Percentiles rank a stretch among this genome's conserved stretches.
Conservation (phyloP, 2,797 vertebrate genomes). For the Muscicapa comitata region DNA sequence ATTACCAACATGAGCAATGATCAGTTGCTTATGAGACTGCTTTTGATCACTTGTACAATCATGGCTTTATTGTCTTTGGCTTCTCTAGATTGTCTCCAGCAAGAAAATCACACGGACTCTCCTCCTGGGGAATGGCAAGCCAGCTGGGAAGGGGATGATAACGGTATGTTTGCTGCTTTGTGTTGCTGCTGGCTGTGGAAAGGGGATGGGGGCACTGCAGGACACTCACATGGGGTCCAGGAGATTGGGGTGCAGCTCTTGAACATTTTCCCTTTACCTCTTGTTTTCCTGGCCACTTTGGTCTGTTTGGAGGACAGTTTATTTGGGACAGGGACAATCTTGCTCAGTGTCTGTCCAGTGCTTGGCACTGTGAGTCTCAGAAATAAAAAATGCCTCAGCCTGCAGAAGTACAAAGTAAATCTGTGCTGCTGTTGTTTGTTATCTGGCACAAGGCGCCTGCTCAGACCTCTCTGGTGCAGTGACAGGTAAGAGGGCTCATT, state of each 20-base stretch:
- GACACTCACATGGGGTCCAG: background rate
- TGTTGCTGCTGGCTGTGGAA: accelerated
- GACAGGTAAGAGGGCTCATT: slow-evolving; percentile 48
- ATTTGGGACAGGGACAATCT: background rate
- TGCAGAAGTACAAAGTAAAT: background rate
- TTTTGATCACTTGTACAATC: background rate
- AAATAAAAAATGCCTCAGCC: background rate
- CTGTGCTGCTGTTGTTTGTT: background rate
- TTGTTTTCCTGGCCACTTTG: background rate
- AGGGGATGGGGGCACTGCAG: background rate
- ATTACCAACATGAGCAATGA: background rate
- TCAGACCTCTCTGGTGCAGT: background rate
- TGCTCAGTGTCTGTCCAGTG: background rate
- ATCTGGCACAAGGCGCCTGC: background rate
- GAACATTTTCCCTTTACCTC: background rate
- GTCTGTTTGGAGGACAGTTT: background rate
- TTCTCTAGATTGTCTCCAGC: slow-evolving; percentile 91
- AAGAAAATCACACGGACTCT: slow-evolving; percentile 93
- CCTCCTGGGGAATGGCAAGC: slow-evolving; percentile 91
- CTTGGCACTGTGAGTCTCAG: background rate
- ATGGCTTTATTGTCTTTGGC: background rate
- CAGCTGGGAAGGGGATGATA: slow-evolving; percentile 93
- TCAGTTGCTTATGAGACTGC: background rate
- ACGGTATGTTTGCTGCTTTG: slow-evolving; percentile 74
- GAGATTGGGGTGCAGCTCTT: background rate